A percentile compares a stretch with the other conserved stretches of the same genome.
These are phyloP conservation scores for Falco biarmicus DNA, from an alignment of 2,797 vertebrate species.

Conservation along the genomic window DNA sequence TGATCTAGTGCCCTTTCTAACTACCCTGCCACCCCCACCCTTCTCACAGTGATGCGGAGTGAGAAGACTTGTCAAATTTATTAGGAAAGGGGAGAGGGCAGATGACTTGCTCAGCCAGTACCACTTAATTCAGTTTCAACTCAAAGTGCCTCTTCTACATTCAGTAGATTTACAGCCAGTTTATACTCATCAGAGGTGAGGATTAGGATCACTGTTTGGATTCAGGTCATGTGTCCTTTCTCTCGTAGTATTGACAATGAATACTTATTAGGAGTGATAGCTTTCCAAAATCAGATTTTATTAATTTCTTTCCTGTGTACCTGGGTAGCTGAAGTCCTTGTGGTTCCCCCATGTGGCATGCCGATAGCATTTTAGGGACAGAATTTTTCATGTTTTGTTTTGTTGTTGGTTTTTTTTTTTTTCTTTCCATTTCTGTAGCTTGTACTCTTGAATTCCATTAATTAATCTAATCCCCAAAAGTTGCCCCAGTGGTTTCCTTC, in stretches of 20 bases:
- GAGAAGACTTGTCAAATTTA: neutral
- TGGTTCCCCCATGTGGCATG: neutral
- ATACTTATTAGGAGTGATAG: neutral
- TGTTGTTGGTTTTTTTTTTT: neutral
- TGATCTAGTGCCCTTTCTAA: neutral
- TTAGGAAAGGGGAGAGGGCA: neutral
- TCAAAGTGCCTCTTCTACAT: neutral
- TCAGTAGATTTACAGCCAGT: neutral
- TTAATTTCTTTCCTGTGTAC: accelerated
- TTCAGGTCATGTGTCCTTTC: neutral
- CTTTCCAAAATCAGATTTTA: neutral
- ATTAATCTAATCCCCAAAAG: neutral
- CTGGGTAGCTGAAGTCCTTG: neutral
- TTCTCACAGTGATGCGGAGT: neutral
- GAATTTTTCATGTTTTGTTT: neutral
- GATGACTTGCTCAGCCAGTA: neutral
- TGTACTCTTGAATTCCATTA: neutral
- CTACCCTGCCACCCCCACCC: no score
- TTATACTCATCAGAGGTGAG: neutral
- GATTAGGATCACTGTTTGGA: neutral
- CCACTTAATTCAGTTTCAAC: neutral
- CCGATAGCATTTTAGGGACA: neutral
- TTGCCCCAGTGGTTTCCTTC: neutral
- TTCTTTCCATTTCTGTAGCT: neutral
- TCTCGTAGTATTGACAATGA: neutral